Evolutionary conservation across 2,113 vertebrate genomes (phyloP).

Genomic region (Thinocorus orbignyianus): DNA sequence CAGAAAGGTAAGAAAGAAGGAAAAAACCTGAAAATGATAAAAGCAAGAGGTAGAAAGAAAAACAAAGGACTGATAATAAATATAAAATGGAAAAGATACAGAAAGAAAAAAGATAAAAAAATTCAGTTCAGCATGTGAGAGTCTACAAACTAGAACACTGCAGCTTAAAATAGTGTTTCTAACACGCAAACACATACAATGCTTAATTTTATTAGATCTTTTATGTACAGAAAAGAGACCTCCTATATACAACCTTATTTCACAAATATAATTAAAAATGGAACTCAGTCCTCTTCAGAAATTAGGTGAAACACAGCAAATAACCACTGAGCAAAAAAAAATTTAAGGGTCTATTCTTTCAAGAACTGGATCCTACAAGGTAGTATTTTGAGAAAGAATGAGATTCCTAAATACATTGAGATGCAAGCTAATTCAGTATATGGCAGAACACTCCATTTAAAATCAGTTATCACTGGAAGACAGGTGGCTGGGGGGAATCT

Average conservation of each 20-base stretch:
- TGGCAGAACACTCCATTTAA: background rate
- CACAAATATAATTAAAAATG: background rate
- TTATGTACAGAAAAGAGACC: background rate
- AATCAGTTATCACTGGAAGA: background rate
- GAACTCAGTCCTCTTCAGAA: background rate
- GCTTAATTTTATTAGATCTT: background rate
- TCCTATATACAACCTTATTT: background rate
- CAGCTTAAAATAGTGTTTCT: background rate
- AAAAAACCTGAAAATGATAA: background rate
- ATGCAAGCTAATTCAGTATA: background rate
- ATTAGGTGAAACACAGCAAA: background rate
- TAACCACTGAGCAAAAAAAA: background rate
- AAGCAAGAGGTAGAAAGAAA: background rate
- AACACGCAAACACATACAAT: fast-evolving
- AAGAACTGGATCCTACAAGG: background rate
- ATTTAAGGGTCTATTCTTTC: background rate
- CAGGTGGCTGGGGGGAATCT: background rate
- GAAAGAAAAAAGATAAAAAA: background rate
- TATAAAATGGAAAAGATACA: background rate
- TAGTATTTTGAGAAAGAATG: background rate
- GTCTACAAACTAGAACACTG: background rate
- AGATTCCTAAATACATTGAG: background rate
- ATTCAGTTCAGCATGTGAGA: background rate
- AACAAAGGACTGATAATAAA: background rate
- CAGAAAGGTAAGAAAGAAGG: background rate